Evolutionary conservation across 2,888 invertebrate genomes (phyloP), one percentile per base, ranked within the genome.

Genomic region (Microctonus aethiopoides): DNA sequence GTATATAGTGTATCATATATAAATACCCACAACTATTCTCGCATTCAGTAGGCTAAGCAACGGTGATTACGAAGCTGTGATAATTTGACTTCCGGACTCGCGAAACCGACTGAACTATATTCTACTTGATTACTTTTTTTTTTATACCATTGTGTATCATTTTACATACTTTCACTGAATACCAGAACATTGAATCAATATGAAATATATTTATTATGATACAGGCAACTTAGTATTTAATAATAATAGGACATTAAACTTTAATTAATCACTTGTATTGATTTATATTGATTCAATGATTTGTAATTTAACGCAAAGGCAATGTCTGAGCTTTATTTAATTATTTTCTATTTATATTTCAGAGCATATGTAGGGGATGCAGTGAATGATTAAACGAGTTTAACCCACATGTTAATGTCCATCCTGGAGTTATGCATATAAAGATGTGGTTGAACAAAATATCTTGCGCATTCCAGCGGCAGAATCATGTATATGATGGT

Each of bases 1-100:
- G 52, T 57, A 51, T 32, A 62, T 54, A 41, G 39, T 62, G 46
- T 56, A 16, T 60, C 46, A 54, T 61, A 16, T 16, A 16, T 16
- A 13, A 22, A 52, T 41, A 24, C 26, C 41, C 57, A 70, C 62
- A 46, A n/a, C n/a, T 41, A 34, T 62, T 61, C 63, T 46, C 64
- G 68, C 61, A 54, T 68, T 39, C 72, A 76, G 75, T 76, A 74
- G 76, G 76, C 74, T 74, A 72, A 74, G 64, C 71, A 76, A 76
- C 75, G 75, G 76, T 76, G 69, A 73, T 74, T 72, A 70, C 74
- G 70, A 46, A 72, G 72, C 69, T 66, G 70, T 66, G 68, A 74
- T 72, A 68, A 73, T 70, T 73, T 56, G 66, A 59, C 73, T 76
- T 76, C 76, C 76, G 74, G 75, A 75, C 72, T 72, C 26, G 20